Evolutionary conservation across 92 coral and sea anemone species (phyloP).

Genomic region (Metridium senile): DNA sequence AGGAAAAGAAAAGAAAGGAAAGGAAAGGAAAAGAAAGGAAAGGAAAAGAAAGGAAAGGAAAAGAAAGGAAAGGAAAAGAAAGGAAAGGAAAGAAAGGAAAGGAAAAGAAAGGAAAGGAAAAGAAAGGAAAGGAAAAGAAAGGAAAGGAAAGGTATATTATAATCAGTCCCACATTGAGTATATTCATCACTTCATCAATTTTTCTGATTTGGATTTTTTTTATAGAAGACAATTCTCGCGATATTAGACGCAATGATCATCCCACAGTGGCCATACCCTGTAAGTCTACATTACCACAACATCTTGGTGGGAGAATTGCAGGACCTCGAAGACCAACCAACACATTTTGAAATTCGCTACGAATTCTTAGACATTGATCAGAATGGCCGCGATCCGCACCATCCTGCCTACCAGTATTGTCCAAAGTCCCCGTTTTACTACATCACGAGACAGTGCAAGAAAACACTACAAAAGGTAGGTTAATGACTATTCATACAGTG

Average conservation of each 20-base stretch:
- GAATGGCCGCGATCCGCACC: slow-evolving; percentile 51
- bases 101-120: too few species aligned
- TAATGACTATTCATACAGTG: not conserved
- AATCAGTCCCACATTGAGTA: too few species aligned
- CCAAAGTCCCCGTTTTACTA: slow-evolving; percentile 60
- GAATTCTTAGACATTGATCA: slow-evolving; percentile 57
- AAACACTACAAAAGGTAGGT: slow-evolving; percentile 50
- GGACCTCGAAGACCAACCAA: slow-evolving; percentile 56
- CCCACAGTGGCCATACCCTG: slow-evolving; percentile 68
- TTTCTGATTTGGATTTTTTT: not conserved
- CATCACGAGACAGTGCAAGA: slow-evolving; percentile 47
- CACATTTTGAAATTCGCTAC: slow-evolving; percentile 53
- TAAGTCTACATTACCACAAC: slow-evolving; percentile 51
- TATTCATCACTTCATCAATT: too few species aligned
- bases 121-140: too few species aligned
- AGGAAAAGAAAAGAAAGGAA: too few species aligned
- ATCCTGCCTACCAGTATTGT: slow-evolving; percentile 38
- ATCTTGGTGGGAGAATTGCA: slow-evolving; percentile 56
- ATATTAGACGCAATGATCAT: slow-evolving; percentile 60
- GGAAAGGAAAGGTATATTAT: too few species aligned
- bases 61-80: too few species aligned
- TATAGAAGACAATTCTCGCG: slow-evolving; percentile 55
- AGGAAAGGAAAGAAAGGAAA: too few species aligned
- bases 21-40: too few species aligned
- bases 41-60: too few species aligned